Conservation (phyloP, 2,888 invertebrate species). For the Harpalus rubripes region DNA sequence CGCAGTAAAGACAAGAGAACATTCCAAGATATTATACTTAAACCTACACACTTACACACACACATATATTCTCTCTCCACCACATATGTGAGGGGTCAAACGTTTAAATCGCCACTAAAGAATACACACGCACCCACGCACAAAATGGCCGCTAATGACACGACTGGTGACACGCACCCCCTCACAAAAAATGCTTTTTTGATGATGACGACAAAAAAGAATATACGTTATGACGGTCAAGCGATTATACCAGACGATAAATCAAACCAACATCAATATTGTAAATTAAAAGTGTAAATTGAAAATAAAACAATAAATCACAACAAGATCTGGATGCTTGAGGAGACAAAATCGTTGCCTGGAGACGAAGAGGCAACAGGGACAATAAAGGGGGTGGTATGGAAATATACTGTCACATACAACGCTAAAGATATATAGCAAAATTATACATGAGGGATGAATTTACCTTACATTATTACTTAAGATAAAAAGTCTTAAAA, state of each 20-base stretch:
- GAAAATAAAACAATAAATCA: constrained; percentile 28
- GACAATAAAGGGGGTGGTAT: too few species aligned
- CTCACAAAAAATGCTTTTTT: constrained; percentile 23
- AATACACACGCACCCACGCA: constrained; percentile 9
- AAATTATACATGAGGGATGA: too few species aligned
- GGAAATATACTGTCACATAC: too few species aligned
- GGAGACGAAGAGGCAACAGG: too few species aligned
- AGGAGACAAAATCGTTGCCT: too few species aligned
- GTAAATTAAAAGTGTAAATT: constrained; percentile 31
- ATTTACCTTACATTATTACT: too few species aligned
- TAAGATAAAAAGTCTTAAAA: too few species aligned
- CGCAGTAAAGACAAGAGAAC: not conserved
- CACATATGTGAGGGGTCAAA: not conserved
- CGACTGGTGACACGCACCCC: not conserved
- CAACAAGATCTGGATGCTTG: not conserved
- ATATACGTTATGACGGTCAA: constrained; percentile 30
- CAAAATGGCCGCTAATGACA: constrained; percentile 26
- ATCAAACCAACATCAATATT: constrained; percentile 18
- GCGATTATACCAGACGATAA: constrained; percentile 8
- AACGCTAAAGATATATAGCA: too few species aligned
- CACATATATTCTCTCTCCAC: too few species aligned
- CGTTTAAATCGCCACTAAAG: constrained; percentile 1
- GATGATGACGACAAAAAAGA: constrained; percentile 29
- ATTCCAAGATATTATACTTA: not conserved
- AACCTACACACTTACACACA: too few species aligned